Evolutionary conservation across 2,113 vertebrate species (phyloP), one percentile per base, ranked within the genome.

Genomic region (Leptosomus discolor): DNA sequence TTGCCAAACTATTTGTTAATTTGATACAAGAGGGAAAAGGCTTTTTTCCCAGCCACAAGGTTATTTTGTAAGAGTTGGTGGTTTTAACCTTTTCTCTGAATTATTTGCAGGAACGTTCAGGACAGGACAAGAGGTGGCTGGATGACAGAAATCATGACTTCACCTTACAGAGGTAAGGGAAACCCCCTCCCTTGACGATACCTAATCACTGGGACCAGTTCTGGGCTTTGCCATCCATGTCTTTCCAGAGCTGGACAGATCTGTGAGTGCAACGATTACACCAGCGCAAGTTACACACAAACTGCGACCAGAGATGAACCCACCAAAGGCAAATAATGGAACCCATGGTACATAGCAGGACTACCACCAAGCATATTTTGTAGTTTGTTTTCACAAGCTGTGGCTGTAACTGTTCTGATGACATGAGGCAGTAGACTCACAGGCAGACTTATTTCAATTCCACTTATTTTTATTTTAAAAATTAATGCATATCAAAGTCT

Each of bases 221-320:
- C 19, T 14, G 17, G 43, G 11, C 18, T 85, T 83, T 91, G 43
- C 34, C 23, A 5, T 12, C 23, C 0, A 1, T 16, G 6, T 32
- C 56, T 15, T 23, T 19, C 48, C 2, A 0, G 6, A 53, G 22
- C 20, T 8, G 57, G 60, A 16, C 15, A 32, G 30, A 12, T 8
- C 43, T 12, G 1, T 0, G 0, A 6, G 37, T 30, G 22, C 17
- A 2, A 17, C 29, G 13, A 9, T 15, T 46, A 8, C 43, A 4
- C 19, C 37, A 6, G 43, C 1, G 30, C 20, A 3, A 21, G 51
- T 9, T 19, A 16, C 32, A 39, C 36, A 36, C 34, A 13, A 85
- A 19, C 27, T 20, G 17, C 37, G 17, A 7, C 8, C 53, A 21
- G 30, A 76, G 13, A 5, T 4, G 37, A 63, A 27, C n/a, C 2